Conservation (phyloP, 2,888 invertebrate genomes). For the Rapana venosa region DNA sequence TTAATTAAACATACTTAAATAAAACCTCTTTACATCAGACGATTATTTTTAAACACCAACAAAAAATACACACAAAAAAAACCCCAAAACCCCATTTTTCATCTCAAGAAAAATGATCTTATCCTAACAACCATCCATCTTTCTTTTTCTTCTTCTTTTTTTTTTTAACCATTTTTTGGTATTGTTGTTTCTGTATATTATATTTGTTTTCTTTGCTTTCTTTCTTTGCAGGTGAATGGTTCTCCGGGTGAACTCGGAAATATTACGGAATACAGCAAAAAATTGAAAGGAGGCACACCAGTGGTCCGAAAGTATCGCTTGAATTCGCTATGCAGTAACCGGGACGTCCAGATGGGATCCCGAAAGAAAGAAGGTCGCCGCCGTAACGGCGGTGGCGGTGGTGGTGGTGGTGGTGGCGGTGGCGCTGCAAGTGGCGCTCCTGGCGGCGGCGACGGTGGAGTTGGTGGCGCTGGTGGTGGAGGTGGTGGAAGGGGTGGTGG, state of each 20-base stretch:
- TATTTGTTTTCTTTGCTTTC: neutral
- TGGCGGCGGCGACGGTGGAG: neutral
- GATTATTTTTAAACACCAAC: too few species aligned
- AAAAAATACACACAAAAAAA: too few species aligned
- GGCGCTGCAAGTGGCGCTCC: neutral
- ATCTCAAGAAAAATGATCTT: neutral
- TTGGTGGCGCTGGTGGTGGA: neutral
- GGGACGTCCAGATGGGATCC: slow-evolving; percentile 40
- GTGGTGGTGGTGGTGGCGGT: neutral
- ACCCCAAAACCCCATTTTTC: neutral
- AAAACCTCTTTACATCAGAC: too few species aligned
- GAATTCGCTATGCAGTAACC: slow-evolving; percentile 36
- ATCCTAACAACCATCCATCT: neutral
- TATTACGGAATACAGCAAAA: neutral
- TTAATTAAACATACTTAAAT: too few species aligned
- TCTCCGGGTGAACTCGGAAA: slow-evolving; percentile 19
- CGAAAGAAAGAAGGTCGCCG: slow-evolving; percentile 5
- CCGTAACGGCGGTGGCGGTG: neutral
- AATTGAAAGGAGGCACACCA: slow-evolving; percentile 28
- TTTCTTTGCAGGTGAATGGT: slow-evolving; percentile 35
- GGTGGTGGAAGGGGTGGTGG: neutral
- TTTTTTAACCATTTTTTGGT: neutral
- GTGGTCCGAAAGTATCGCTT: slow-evolving; percentile 37
- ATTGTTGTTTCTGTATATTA: neutral
- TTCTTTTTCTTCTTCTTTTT: slow-evolving; percentile 12